Conservation (phyloP, 2,888 invertebrate genomes). For the Netelia melanura region DNA sequence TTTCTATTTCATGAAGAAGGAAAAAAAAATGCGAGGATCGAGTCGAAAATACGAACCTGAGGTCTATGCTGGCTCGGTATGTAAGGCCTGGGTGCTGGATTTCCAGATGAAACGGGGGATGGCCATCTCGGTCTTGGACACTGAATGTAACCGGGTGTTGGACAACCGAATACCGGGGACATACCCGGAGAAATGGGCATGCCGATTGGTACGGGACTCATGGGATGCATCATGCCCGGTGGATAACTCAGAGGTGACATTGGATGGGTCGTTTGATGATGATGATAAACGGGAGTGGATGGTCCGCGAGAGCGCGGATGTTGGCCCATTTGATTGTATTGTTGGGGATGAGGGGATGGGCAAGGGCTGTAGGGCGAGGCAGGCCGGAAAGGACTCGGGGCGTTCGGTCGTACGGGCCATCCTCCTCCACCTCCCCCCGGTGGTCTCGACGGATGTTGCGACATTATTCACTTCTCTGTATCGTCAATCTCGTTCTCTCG, state of each 20-base stretch:
- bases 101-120: slow-evolving; percentile 85
- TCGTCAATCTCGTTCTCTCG: slow-evolving; percentile 55
- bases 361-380: slow-evolving; percentile 92
- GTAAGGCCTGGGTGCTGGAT: slow-evolving; percentile 85
- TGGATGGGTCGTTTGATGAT: slow-evolving; percentile 74
- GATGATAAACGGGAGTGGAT: slow-evolving; percentile 72
- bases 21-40: not conserved
- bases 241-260: slow-evolving; percentile 86
- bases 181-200: slow-evolving; percentile 90
- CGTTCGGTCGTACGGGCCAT: slow-evolving; percentile 86
- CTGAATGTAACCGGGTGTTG: slow-evolving; percentile 86
- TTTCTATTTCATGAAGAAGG: not conserved
- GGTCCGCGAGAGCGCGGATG: slow-evolving; percentile 71
- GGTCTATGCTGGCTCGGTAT: slow-evolving; percentile 84
- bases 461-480: slow-evolving; percentile 75
- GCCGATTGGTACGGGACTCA: slow-evolving; percentile 87
- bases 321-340: slow-evolving; percentile 53
- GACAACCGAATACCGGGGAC: slow-evolving; percentile 85
- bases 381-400: slow-evolving; percentile 89
- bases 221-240: slow-evolving; percentile 83
- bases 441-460: slow-evolving; percentile 78
- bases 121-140: slow-evolving; percentile 90
- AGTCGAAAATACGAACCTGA: slow-evolving; percentile 56
- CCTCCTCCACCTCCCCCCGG: slow-evolving; percentile 70
- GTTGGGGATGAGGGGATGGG: slow-evolving; percentile 80